phyloP scores from a whole-genome alignment of 2,113 vertebrate species.

The Hucho hucho region DNA sequence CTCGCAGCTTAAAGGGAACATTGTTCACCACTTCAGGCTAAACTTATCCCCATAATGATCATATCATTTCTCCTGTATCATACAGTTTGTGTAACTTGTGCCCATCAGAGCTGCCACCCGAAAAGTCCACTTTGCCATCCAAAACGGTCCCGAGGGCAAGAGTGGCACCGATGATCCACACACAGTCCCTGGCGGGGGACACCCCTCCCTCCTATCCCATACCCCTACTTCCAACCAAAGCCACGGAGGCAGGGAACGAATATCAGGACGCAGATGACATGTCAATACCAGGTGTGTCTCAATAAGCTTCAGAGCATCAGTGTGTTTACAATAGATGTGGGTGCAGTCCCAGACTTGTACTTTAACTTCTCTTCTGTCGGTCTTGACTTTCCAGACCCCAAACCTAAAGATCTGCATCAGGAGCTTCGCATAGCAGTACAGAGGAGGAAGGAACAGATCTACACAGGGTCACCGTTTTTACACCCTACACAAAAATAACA shows the following conservation, averaged over 20 bases:
- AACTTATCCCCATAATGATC: too few relatives aligned
- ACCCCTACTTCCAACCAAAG: neutral
- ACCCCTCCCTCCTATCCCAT: neutral
- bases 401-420: neutral
- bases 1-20: too few relatives aligned
- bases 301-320: too few relatives aligned
- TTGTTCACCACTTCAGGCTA: too few relatives aligned
- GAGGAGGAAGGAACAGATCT: neutral
- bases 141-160: conserved; percentile 31
- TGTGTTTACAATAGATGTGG: too few relatives aligned
- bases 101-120: conserved; percentile 32
- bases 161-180: conserved; percentile 39
- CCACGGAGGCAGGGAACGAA: conserved; percentile 4
- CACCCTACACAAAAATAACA: neutral
- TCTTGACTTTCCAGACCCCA: neutral
- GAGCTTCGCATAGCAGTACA: neutral
- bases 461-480: neutral
- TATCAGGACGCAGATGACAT: conserved; percentile 41
- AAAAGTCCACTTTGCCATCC: neutral
- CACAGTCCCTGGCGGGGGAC: neutral
- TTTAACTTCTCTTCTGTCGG: too few relatives aligned
- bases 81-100: conserved; percentile 1
- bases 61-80: neutral
- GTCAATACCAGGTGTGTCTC: neutral
- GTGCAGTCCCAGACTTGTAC: too few relatives aligned